Evolutionary conservation across 2,113 vertebrate genomes (phyloP).

Genomic region (Cavia aperea): DNA sequence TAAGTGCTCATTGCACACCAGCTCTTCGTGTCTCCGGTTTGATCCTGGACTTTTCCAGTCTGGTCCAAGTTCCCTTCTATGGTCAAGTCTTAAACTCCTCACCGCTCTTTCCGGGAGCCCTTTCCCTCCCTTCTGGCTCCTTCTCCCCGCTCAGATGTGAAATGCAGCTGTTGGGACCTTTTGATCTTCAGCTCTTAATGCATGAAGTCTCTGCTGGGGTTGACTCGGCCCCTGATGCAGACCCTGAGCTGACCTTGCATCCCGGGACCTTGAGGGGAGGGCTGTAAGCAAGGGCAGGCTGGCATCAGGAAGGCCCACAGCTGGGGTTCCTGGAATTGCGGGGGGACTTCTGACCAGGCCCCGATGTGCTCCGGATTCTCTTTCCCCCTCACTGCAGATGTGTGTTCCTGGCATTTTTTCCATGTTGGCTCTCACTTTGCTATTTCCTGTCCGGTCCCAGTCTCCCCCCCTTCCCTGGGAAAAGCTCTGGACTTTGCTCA

Average conservation of each 20-base stretch:
- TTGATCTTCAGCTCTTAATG: conserved; percentile 38
- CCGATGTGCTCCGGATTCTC: not conserved
- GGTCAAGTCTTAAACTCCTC: conserved; percentile 4
- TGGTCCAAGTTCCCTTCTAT: conserved; percentile 14
- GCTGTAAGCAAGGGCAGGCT: not conserved
- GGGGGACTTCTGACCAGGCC: not conserved
- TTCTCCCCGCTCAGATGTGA: conserved; percentile 50
- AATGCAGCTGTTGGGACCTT: conserved; percentile 51
- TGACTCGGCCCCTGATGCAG: not conserved
- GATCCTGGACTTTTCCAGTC: not conserved
- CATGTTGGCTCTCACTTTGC: conserved; percentile 52
- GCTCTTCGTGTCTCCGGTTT: not conserved
- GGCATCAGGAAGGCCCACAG: not conserved
- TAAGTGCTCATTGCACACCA: not conserved
- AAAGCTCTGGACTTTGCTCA: conserved; percentile 35
- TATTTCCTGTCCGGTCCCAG: conserved; percentile 56
- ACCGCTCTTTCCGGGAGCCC: conserved; percentile 24
- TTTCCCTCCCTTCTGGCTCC: conserved; percentile 36
- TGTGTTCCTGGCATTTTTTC: conserved; percentile 52
- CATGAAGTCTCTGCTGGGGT: conserved; percentile 7
- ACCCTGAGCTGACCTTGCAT: conserved; percentile 5
- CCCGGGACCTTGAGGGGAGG: not conserved
- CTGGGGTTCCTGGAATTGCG: not conserved
- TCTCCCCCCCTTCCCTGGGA: not conserved
- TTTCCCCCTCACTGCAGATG: conserved; percentile 46